These are phyloP conservation scores for Ecliptopera silaceata DNA, from an alignment of 2,888 invertebrate species.

Conservation along the genomic window DNA sequence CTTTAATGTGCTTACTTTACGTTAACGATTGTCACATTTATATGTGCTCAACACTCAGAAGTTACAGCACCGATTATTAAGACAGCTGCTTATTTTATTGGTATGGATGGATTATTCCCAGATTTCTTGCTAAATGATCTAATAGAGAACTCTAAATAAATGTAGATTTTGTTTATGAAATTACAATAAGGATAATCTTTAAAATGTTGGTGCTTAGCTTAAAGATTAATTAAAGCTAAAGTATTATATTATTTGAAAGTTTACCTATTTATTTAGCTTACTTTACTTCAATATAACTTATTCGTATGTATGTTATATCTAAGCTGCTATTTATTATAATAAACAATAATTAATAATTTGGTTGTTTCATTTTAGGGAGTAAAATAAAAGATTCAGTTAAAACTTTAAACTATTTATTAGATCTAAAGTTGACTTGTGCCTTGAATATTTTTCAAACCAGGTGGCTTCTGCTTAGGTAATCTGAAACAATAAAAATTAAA, in stretches of 20 bases:
- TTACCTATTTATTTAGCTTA: slow-evolving; percentile 5
- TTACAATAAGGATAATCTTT: neutral
- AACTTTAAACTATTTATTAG: slow-evolving; percentile 12
- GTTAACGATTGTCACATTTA: no score
- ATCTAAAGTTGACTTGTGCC: slow-evolving; percentile 71
- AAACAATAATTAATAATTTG: slow-evolving; percentile 16
- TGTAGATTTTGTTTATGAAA: neutral
- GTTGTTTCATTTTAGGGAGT: slow-evolving; percentile 10
- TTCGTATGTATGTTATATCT: slow-evolving; percentile 1
- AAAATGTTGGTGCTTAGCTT: slow-evolving; percentile 11
- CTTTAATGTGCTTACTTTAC: no score
- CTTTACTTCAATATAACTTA: slow-evolving; percentile 1
- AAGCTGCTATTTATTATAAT: slow-evolving; percentile 14
- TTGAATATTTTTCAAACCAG: slow-evolving; percentile 71
- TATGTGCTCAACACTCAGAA: no score
- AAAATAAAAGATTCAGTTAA: slow-evolving; percentile 4
- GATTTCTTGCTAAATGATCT: no score
- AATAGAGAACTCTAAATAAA: neutral
- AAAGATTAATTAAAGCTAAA: neutral
- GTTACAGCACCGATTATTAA: no score
- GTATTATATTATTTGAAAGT: slow-evolving; percentile 12
- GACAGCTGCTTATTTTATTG: no score
- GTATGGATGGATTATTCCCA: no score
- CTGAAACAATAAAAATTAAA: slow-evolving; percentile 47
- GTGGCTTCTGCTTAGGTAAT: slow-evolving; percentile 72